These are phyloP conservation scores for Mizuhopecten yessoensis DNA, from an alignment of 1,140 invertebrate genomes.

Conservation along the genomic window DNA sequence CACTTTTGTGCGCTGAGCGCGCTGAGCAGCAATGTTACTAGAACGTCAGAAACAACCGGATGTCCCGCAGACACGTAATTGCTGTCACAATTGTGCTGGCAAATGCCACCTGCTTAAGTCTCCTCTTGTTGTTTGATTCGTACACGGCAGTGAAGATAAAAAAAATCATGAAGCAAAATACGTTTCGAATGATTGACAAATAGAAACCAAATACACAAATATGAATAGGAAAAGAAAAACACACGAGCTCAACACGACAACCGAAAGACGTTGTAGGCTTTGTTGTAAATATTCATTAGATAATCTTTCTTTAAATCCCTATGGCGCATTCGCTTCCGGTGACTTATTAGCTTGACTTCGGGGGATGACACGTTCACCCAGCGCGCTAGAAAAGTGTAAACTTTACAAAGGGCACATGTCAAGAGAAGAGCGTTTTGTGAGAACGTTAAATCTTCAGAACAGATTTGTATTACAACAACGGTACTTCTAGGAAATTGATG, in stretches of 20 bases:
- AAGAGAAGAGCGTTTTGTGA: neutral
- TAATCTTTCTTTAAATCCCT: neutral
- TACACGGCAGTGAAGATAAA: neutral
- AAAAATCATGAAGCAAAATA: neutral
- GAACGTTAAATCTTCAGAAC: neutral
- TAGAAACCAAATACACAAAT: neutral
- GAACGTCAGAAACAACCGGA: neutral
- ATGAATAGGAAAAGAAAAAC: neutral
- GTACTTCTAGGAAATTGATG: no score
- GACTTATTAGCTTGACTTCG: neutral
- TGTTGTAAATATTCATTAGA: neutral
- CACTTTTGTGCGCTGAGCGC: slow-evolving; percentile 11
- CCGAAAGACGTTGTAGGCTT: neutral
- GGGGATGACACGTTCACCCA: neutral
- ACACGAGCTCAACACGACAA: neutral
- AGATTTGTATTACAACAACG: neutral
- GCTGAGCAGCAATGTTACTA: neutral
- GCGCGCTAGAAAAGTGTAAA: neutral
- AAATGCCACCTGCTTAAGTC: neutral
- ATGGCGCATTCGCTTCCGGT: neutral
- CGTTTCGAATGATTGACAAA: neutral
- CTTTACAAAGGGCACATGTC: neutral
- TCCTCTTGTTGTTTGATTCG: neutral
- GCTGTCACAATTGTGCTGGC: neutral
- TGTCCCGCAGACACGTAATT: neutral